Conservation (phyloP, 1,140 invertebrate genomes). For the Cyrtorhinus lividipennis region DNA sequence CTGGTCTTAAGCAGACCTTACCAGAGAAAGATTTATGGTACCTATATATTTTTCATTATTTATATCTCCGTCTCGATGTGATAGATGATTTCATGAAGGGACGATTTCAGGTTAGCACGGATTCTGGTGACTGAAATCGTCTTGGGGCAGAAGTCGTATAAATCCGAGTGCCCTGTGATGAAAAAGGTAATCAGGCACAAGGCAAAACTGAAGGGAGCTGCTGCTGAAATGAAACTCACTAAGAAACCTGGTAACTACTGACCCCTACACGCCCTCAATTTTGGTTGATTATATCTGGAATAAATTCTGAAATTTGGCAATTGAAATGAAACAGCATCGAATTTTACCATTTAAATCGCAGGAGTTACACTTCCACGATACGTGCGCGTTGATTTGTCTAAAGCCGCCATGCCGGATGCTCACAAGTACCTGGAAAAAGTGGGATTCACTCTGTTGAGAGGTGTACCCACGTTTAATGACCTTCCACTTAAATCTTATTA, state of each 20-base stretch:
- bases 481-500: neutral
- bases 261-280: too few species aligned
- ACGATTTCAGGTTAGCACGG: constrained; percentile 4
- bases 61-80: too few species aligned
- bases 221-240: neutral
- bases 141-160: neutral
- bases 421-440: neutral
- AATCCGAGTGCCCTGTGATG: neutral
- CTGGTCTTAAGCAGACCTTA: neutral
- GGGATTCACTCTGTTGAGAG: neutral
- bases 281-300: too few species aligned
- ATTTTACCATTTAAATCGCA: too few species aligned
- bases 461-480: neutral
- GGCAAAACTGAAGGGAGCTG: neutral
- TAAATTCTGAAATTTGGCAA: neutral
- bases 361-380: neutral
- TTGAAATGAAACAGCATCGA: neutral
- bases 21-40: neutral
- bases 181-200: neutral
- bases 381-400: neutral
- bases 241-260: neutral
- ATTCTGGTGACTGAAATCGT: constrained; percentile 6
- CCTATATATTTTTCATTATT: too few species aligned
- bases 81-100: too few species aligned
- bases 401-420: neutral